Evolutionary conservation across 2,797 vertebrate species (phyloP), one percentile per base, ranked within the genome.

Genomic region (Enteromius trimaculatus): DNA sequence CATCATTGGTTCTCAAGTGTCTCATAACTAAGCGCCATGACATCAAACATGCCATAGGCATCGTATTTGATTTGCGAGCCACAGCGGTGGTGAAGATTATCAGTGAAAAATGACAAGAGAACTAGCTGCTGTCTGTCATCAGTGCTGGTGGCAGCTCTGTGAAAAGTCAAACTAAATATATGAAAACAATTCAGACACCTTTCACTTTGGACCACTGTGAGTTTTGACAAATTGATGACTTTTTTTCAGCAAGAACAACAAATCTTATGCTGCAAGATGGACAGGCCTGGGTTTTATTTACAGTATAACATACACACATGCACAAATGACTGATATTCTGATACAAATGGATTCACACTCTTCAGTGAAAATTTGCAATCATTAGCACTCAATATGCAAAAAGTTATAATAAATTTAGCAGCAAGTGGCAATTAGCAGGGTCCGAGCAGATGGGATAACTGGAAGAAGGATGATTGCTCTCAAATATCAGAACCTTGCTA

Each of bases 81-180:
- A 47, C 16, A 31, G 39, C 5, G 1, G 7, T 77, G 76, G 6
- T 64, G 76, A 51, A 13, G 17, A 77, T 58, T 62, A 47, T 64
- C 39, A 77, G 55, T 11, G 55, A 31, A 60, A 60, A 77, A 26
- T 77, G 34, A 77, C 4, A 53, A 74, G 49, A 74, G 49, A 37
- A 34, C 14, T 37, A 13, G 76, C 58, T 26, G 44, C 21, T 42
- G n/a, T 16, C 17, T 64, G 77, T 74, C 14, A 21, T 37, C 62
- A 19, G 60, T 75, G 16, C 51, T 17, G 79, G 69, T 64, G 68
- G 78, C 82, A 76, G 82, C 68, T 86, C 65, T 51, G 81, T 49
- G 76, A 11, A 66, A 86, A 86, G 70, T 84, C 19, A 79, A 77
- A 81, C 71, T 71, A 65, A 88, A 87, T 82, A 87, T 75, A 58